phyloP scores from a whole-genome alignment of 2,113 vertebrate species.

The Formicarius rufipectus region DNA sequence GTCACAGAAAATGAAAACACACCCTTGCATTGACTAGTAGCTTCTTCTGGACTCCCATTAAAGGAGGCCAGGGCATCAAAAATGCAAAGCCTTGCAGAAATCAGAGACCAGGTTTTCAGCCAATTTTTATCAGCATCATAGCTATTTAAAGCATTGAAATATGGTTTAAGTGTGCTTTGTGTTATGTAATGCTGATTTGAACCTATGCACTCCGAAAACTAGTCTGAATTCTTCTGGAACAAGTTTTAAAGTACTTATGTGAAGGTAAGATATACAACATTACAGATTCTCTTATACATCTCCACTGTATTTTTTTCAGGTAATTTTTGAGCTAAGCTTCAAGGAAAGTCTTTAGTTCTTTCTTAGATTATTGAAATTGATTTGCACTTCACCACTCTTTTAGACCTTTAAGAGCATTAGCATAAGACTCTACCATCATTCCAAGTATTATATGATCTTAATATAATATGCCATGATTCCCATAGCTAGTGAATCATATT shows the following conservation, averaged over 20 bases:
- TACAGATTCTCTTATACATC: not conserved
- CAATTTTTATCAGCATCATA: not conserved
- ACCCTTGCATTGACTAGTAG: not conserved
- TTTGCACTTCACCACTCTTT: slow-evolving; percentile 1
- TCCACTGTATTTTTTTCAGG: not conserved
- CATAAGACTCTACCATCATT: not conserved
- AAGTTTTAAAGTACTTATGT: not conserved
- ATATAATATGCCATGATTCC: not conserved
- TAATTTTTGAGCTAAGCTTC: not conserved
- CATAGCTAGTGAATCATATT: not conserved
- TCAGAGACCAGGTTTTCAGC: not conserved
- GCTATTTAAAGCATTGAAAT: not conserved
- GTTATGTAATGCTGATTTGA: not conserved
- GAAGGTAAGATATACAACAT: not conserved
- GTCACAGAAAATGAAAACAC: not conserved
- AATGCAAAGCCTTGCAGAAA: not conserved
- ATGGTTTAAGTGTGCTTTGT: not conserved
- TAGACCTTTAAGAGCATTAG: not conserved
- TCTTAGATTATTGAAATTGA: not conserved
- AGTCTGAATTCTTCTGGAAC: not conserved
- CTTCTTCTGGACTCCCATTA: not conserved
- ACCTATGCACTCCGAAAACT: not conserved
- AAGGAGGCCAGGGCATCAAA: not conserved
- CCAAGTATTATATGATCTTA: not conserved
- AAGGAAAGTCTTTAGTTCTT: not conserved